phyloP scores from a whole-genome alignment of 2,797 vertebrate species.

The Iguana delicatissima region DNA sequence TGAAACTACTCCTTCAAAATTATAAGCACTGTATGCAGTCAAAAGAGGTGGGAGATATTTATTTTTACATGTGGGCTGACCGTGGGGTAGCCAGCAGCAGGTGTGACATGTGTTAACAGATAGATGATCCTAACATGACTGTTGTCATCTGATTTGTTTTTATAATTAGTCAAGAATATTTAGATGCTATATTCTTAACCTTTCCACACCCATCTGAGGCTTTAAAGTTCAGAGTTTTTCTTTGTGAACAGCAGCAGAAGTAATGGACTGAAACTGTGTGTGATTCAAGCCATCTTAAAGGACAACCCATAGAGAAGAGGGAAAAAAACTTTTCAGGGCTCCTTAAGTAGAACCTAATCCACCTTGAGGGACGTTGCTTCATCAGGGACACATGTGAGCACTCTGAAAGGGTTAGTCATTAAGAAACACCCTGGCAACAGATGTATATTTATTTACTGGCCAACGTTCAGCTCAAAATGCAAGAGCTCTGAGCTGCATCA shows the following conservation, averaged over 20 bases:
- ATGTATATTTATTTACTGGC: constrained; percentile 65
- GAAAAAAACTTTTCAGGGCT: constrained; percentile 7
- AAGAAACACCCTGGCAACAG: constrained; percentile 56
- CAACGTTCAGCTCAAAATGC: constrained; percentile 30
- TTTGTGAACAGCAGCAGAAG: not conserved
- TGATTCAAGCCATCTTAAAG: constrained; percentile 31
- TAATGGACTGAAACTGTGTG: rapidly evolving
- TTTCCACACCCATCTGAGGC: not conserved
- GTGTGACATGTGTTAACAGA: rapidly evolving
- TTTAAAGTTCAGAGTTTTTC: constrained; percentile 39
- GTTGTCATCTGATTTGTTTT: constrained; percentile 30
- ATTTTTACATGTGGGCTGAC: constrained; percentile 57
- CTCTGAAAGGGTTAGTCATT: constrained; percentile 47
- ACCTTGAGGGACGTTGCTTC: constrained; percentile 57
- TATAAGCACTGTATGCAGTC: constrained; percentile 57
- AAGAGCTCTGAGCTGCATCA: constrained; percentile 43
- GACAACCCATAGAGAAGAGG: not conserved
- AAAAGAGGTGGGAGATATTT: constrained; percentile 60
- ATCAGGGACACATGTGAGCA: constrained; percentile 9
- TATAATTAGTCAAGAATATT: constrained; percentile 1
- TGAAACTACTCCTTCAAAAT: constrained; percentile 70
- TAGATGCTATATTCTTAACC: constrained; percentile 18
- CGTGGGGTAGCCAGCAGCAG: constrained; percentile 31
- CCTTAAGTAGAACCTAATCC: constrained; percentile 35
- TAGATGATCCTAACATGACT: not conserved